Evolutionary conservation across 2,888 invertebrate genomes (phyloP).

Genomic region (Polydrusus cervinus): DNA sequence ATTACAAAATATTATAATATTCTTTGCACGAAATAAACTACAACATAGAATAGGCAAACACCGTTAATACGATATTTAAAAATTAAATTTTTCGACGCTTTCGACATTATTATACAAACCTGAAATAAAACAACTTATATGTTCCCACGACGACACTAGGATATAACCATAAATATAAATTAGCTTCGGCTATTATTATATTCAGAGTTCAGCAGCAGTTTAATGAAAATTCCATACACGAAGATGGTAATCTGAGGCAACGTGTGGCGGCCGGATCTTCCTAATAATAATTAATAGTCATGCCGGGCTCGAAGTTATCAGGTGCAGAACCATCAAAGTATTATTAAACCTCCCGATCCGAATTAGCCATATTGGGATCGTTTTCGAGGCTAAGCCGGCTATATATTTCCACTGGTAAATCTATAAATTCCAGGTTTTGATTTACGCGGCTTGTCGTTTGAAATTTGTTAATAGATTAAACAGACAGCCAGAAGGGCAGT

Average conservation of each 20-base stretch:
- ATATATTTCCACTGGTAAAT: constrained; percentile 64
- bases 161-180: constrained; percentile 40
- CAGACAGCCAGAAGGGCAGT: constrained; percentile 55
- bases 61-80: too few relatives aligned
- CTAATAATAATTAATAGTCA: constrained; percentile 51
- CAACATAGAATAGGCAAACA: too few relatives aligned
- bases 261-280: constrained; percentile 34
- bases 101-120: neutral
- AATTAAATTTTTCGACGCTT: too few relatives aligned
- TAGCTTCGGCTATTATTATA: constrained; percentile 33
- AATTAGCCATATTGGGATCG: constrained; percentile 36
- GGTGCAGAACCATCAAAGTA: constrained; percentile 56
- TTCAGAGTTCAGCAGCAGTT: constrained; percentile 28
- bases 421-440: constrained; percentile 66
- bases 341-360: constrained; percentile 42
- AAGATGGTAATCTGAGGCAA: constrained; percentile 41
- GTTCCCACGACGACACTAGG: constrained; percentile 18
- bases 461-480: constrained; percentile 66
- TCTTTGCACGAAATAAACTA: too few relatives aligned
- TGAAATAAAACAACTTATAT: constrained; percentile 2
- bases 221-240: constrained; percentile 44
- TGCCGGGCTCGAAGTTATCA: constrained; percentile 50
- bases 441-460: constrained; percentile 62
- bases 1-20: too few relatives aligned
- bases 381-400: constrained; percentile 60